A percentile compares a stretch with the other conserved stretches of the same genome.
Conservation (phyloP, 1,140 invertebrate genomes). For the Marisa cornuarietis region DNA sequence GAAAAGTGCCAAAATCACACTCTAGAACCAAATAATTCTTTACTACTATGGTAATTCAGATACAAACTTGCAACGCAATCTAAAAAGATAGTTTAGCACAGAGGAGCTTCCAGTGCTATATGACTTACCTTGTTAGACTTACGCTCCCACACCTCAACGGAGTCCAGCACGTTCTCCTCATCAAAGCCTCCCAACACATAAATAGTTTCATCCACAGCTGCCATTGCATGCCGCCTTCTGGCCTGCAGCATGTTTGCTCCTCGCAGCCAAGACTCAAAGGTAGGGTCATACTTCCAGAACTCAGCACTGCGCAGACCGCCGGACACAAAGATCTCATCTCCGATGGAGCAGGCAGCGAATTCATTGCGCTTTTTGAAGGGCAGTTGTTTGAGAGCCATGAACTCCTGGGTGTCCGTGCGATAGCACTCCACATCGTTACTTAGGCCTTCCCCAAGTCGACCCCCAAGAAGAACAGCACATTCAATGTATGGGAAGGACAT, state of each 20-base stretch:
- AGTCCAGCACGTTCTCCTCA: conserved; percentile 55
- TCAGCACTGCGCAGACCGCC: conserved; percentile 58
- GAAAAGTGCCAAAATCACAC: no score
- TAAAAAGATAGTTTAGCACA: no score
- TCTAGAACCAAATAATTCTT: no score
- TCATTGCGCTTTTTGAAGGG: conserved; percentile 62
- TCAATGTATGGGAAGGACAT: conserved; percentile 49
- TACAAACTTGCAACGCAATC: background rate
- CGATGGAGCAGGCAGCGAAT: conserved; percentile 55
- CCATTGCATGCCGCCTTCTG: conserved; percentile 58
- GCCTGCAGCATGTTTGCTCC: conserved; percentile 56
- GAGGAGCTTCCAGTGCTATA: no score
- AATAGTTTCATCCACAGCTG: conserved; percentile 54
- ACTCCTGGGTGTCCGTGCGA: conserved; percentile 51
- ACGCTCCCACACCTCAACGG: conserved; percentile 57
- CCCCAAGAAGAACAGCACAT: conserved; percentile 55
- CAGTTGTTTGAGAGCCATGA: conserved; percentile 51
- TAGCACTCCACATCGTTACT: conserved; percentile 61
- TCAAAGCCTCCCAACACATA: conserved; percentile 61
- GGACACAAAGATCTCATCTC: conserved; percentile 59
- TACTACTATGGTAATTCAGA: background rate
- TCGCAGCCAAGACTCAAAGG: conserved; percentile 57
- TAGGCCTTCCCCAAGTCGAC: conserved; percentile 54
- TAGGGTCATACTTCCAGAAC: conserved; percentile 61
- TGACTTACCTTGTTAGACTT: conserved; percentile 39